Evolutionary conservation across 2,113 vertebrate species (phyloP).

Genomic region (Cololabis saira): DNA sequence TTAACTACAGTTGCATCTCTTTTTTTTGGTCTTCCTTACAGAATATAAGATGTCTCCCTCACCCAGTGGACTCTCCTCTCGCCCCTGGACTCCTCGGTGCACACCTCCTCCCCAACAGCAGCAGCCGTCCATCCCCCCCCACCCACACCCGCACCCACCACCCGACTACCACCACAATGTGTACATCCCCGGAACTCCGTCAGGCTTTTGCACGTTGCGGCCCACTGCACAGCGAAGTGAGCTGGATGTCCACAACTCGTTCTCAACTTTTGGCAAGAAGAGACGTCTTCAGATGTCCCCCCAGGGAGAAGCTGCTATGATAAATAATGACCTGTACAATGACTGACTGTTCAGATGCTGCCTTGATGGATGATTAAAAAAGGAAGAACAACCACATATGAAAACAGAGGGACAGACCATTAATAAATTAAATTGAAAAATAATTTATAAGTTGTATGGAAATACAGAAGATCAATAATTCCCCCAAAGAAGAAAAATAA

Average conservation of each 20-base stretch:
- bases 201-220: conserved; percentile 84
- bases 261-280: conserved; percentile 93
- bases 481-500: conserved; percentile 7
- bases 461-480: conserved; percentile 2
- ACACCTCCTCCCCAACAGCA: conserved; percentile 80
- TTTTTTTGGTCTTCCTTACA: conserved; percentile 43
- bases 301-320: conserved; percentile 84
- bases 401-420: conserved; percentile 20
- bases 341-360: conserved; percentile 62
- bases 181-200: conserved; percentile 90
- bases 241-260: conserved; percentile 88
- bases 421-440: conserved; percentile 16
- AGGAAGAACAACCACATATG: conserved; percentile 7
- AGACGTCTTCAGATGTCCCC: conserved; percentile 86
- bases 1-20: conserved; percentile 14
- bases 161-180: conserved; percentile 93
- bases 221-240: conserved; percentile 80
- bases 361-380: conserved; percentile 24
- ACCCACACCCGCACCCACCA: conserved; percentile 76
- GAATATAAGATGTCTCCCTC: conserved; percentile 87
- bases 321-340: conserved; percentile 89
- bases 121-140: conserved; percentile 72
- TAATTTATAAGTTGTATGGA: conserved; percentile 31
- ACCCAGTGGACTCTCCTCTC: conserved; percentile 70
- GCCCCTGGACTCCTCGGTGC: conserved; percentile 87